Base-by-base conservation (phyloP, 2,888 invertebrate genomes). In the Entomobrya proxima region DNA sequence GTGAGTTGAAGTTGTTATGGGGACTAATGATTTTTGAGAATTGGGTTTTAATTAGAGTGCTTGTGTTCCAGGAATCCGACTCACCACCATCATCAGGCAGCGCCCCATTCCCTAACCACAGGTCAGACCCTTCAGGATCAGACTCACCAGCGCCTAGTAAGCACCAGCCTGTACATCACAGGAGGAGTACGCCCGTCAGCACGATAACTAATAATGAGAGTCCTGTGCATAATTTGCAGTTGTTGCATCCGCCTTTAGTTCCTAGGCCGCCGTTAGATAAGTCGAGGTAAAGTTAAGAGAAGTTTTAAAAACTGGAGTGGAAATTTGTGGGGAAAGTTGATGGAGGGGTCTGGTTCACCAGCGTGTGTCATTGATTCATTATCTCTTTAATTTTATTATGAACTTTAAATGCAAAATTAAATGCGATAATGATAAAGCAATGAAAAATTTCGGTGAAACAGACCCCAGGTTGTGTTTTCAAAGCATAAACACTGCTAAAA, bases 1-100 rank as follows among this genome's bases (percentile, higher is more conserved):
- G 47, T 27, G 27, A 30, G 94, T 95, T 15, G n/a, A 50, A 50
- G n/a, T n/a, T 15, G 50, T 50, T 50, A 50, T n/a, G n/a, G n/a
- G n/a, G n/a, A 50, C n/a, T 50, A 50, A 50, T 13, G 4, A 6
- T 15, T 9, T 50, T 50, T 50, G n/a, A 77, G 24, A 37, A 2
- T 2, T 4, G 9, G 55, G 21, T 18, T 11, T 27, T 2, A 18
- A n/a, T n/a, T n/a, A n/a, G n/a, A n/a, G n/a, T n/a, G n/a, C n/a
- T n/a, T n/a, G n/a, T n/a, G n/a, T n/a, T n/a, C n/a, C n/a, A n/a
- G n/a, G n/a, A n/a, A n/a, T n/a, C n/a, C n/a, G n/a, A n/a, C n/a
- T n/a, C n/a, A n/a, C n/a, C n/a, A n/a, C n/a, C n/a, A n/a, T n/a
- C n/a, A n/a, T n/a, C n/a, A n/a, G n/a, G n/a, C n/a, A n/a, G n/a